Percentiles rank a stretch among this genome's conserved stretches.
Conservation (phyloP, 2,797 vertebrate species). For the Poecilia wingei region DNA sequence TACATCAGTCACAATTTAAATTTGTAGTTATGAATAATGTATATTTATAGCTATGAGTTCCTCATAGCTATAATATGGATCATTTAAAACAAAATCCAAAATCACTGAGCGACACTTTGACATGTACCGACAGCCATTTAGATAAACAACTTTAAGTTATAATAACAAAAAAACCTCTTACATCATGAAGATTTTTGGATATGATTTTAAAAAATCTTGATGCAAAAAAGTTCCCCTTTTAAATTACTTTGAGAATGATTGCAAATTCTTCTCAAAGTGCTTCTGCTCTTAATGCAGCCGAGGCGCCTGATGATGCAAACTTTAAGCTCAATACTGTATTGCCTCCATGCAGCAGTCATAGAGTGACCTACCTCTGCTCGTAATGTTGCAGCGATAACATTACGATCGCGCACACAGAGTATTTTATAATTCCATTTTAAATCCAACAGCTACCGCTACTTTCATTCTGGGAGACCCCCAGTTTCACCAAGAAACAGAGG, state of each 20-base stretch:
- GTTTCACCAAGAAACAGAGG: constrained; percentile 19
- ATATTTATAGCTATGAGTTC: not conserved
- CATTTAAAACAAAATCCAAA: not conserved
- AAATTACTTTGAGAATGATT: not conserved
- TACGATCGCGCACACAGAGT: not conserved
- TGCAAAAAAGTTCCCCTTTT: not conserved
- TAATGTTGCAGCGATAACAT: not conserved
- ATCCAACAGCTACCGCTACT: constrained; percentile 31
- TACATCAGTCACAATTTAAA: not conserved
- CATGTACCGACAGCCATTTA: not conserved
- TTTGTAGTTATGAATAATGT: no score
- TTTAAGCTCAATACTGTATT: not conserved
- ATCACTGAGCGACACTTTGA: not conserved
- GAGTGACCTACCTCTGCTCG: not conserved
- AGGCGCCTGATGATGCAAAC: not conserved
- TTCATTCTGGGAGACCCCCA: constrained; percentile 27
- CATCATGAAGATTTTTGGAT: not conserved
- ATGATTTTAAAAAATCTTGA: not conserved
- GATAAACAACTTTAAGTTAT: not conserved
- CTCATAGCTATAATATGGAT: no score
- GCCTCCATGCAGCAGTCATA: not conserved
- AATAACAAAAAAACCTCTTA: not conserved
- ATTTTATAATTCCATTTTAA: not conserved
- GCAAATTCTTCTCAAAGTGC: not conserved
- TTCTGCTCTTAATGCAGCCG: not conserved